These are phyloP conservation scores for Ochotona curzoniae DNA, from an alignment of 2,113 vertebrate genomes.

Conservation along the genomic window DNA sequence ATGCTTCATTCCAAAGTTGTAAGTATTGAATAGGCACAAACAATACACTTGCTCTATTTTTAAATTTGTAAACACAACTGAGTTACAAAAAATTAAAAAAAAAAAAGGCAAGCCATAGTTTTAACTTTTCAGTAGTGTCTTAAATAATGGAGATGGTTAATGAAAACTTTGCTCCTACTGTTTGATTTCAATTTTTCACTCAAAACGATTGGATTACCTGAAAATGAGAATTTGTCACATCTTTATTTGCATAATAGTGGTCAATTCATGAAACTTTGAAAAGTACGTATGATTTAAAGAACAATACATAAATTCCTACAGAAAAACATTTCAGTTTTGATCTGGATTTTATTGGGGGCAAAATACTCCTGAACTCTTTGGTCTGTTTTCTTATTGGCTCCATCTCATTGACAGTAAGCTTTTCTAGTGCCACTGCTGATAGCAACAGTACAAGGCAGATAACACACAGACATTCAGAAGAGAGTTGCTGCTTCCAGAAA, in stretches of 20 bases:
- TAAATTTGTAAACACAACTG: background rate
- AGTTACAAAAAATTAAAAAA: background rate
- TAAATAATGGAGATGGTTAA: background rate
- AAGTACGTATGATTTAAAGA: background rate
- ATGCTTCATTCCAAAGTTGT: background rate
- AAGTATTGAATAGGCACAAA: background rate
- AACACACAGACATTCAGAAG: background rate
- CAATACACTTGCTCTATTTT: background rate
- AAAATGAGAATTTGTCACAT: background rate
- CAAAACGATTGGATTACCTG: background rate
- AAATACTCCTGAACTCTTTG: background rate
- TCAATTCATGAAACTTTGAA: background rate
- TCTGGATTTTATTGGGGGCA: background rate
- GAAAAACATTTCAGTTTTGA: background rate
- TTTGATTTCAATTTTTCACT: constrained; percentile 13
- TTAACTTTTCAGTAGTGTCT: background rate
- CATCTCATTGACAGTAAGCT: background rate
- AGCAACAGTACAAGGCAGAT: background rate
- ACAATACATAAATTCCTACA: background rate
- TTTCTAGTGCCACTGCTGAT: background rate
- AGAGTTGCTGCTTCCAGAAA: background rate
- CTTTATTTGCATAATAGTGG: background rate
- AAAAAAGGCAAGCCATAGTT: background rate
- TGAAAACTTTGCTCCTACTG: background rate
- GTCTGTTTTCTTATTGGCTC: background rate